Conservation (phyloP, 2,113 vertebrate species). For the Emydura subglobosa region DNA sequence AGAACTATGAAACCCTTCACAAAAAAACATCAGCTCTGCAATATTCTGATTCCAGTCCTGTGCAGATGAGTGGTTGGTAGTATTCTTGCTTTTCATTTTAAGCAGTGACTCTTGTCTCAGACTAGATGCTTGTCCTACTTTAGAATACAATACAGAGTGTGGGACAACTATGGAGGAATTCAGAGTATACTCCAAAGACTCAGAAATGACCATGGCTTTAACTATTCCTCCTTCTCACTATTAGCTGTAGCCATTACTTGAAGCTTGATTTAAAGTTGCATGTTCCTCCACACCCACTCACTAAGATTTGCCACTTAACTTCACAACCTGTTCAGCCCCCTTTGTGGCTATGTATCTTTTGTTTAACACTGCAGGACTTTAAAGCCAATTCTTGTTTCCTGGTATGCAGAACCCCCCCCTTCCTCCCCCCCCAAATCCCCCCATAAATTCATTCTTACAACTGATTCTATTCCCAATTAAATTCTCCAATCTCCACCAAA, state of each 20-base stretch:
- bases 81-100: conserved; percentile 69
- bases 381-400: background rate
- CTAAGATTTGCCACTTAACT: conserved; percentile 11
- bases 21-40: background rate
- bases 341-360: conserved; percentile 50
- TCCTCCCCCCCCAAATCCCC: background rate
- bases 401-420: background rate
- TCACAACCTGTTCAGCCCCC: conserved; percentile 27
- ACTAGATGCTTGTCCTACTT: conserved; percentile 62
- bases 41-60: conserved; percentile 35
- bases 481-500: background rate
- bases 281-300: background rate
- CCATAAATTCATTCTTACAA: background rate
- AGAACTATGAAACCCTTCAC: background rate
- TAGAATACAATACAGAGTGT: conserved; percentile 50
- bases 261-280: conserved; percentile 56
- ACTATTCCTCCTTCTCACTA: background rate
- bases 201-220: background rate
- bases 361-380: background rate
- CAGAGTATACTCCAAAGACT: background rate
- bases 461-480: background rate
- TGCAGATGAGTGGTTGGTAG: conserved; percentile 61
- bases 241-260: conserved; percentile 15
- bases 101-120: conserved; percentile 64
- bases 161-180: conserved; percentile 58